Evolutionary conservation across 2,888 invertebrate genomes (phyloP).

Genomic region (Gryllus longicercus): DNA sequence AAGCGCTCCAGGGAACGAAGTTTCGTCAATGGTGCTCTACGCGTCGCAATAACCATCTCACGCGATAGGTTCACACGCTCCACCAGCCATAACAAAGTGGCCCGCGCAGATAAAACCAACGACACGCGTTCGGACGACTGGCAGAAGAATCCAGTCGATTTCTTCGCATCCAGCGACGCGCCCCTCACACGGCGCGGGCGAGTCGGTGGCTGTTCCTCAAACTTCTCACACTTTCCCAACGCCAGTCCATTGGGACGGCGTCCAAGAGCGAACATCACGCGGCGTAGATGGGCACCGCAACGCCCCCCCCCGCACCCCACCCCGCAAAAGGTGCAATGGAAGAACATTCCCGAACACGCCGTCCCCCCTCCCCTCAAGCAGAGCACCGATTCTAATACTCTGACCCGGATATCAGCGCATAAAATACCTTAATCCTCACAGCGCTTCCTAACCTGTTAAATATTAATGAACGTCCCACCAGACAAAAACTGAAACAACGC

Average conservation of each 20-base stretch:
- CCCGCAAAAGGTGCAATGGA: background rate
- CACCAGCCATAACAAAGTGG: background rate
- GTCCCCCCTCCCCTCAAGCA: background rate
- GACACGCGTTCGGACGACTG: background rate
- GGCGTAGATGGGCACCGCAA: too few relatives aligned
- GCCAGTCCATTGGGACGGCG: background rate
- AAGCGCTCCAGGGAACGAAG: background rate
- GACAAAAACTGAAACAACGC: slow-evolving; percentile 5
- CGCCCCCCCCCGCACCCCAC: too few relatives aligned
- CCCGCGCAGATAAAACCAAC: background rate
- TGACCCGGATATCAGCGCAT: slow-evolving; percentile 9
- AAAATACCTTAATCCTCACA: background rate
- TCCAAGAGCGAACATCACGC: background rate
- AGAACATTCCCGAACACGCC: background rate
- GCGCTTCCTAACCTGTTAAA: slow-evolving; percentile 9
- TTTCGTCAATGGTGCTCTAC: background rate
- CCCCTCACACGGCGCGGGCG: background rate
- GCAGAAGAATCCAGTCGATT: background rate
- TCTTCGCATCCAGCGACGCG: background rate
- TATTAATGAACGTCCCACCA: slow-evolving; percentile 1
- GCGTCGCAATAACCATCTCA: background rate
- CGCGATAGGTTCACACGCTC: too few relatives aligned
- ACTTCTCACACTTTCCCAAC: slow-evolving; percentile 17
- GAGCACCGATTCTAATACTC: background rate
- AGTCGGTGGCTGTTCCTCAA: background rate